These are phyloP conservation scores for Colistium nudipinnis DNA, from an alignment of 2,113 vertebrate species.

Conservation along the genomic window DNA sequence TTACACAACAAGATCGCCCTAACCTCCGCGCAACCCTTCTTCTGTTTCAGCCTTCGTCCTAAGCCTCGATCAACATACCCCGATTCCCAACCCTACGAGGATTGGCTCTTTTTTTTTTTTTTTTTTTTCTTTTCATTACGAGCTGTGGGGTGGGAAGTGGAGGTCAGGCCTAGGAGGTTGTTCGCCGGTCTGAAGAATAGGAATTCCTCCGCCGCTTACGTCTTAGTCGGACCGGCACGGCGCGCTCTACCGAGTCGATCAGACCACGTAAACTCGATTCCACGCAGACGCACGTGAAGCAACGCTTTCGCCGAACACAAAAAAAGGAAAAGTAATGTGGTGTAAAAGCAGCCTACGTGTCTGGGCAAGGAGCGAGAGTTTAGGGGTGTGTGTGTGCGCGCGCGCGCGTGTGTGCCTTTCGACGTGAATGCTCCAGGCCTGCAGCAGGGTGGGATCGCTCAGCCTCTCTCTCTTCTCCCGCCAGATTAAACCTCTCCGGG, in stretches of 20 bases:
- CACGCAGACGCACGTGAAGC: constrained; percentile 39
- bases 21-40: constrained; percentile 62
- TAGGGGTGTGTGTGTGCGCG: constrained; percentile 58
- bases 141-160: constrained; percentile 41
- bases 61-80: constrained; percentile 60
- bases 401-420: constrained; percentile 61
- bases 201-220: constrained; percentile 38
- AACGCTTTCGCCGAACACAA: constrained; percentile 42
- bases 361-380: constrained; percentile 54
- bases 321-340: constrained; percentile 47
- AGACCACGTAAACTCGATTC: constrained; percentile 22
- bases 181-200: constrained; percentile 36
- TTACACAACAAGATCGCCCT: constrained; percentile 65
- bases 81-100: constrained; percentile 34
- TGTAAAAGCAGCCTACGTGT: constrained; percentile 52
- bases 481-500: constrained; percentile 64
- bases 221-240: constrained; percentile 24
- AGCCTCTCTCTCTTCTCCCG: constrained; percentile 63
- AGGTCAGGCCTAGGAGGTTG: constrained; percentile 48
- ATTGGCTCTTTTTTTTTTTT: too few species aligned
- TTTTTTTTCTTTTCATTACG: constrained; percentile 39
- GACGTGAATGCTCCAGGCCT: constrained; percentile 59
- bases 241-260: constrained; percentile 30
- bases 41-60: constrained; percentile 59
- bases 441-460: constrained; percentile 42